Conservation (phyloP, 2,113 vertebrate genomes). For the Engystomops pustulosus region DNA sequence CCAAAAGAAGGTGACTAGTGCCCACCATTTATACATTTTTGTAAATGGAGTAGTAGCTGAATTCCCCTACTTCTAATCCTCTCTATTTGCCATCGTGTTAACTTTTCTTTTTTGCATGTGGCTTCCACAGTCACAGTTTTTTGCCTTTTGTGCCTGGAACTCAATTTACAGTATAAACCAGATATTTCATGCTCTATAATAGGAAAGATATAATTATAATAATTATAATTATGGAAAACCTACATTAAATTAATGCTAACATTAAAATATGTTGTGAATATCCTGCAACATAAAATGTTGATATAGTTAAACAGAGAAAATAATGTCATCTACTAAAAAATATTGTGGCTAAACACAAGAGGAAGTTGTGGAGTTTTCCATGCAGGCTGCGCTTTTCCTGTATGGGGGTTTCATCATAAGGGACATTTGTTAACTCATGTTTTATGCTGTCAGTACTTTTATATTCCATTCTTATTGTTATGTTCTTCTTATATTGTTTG, state of each 20-base stretch:
- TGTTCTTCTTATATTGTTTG: slow-evolving; percentile 22
- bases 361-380: neutral
- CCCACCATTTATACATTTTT: no score
- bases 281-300: neutral
- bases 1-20: no score
- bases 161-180: neutral
- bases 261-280: neutral
- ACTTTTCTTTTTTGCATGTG: neutral
- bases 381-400: neutral
- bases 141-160: neutral
- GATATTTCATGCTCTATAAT: no score
- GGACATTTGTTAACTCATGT: neutral
- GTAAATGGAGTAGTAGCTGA: no score
- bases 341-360: neutral
- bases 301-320: neutral
- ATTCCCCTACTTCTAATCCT: no score
- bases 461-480: neutral
- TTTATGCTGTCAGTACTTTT: neutral
- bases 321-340: neutral
- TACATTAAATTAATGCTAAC: neutral
- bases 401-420: neutral
- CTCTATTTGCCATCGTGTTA: no score
- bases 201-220: no score
- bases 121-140: neutral
- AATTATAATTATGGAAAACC: no score